Evolutionary conservation across 2,113 vertebrate genomes (phyloP).

Genomic region (Mystacornis crossleyi): DNA sequence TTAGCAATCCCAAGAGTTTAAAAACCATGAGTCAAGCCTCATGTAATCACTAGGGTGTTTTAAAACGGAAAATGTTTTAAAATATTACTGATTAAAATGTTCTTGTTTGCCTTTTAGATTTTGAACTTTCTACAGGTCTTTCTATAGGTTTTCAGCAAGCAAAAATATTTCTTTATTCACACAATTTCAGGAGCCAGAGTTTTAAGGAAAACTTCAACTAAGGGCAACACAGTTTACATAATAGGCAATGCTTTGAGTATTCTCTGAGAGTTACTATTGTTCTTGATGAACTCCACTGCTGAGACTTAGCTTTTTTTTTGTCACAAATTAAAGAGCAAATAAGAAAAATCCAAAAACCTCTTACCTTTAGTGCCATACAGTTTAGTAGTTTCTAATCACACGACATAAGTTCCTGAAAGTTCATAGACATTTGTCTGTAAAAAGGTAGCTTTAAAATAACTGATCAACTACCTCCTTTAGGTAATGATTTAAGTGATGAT

Average conservation of each 20-base stretch:
- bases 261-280: neutral
- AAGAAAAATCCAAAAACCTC: neutral
- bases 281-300: neutral
- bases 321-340: neutral
- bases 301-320: neutral
- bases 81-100: neutral
- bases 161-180: neutral
- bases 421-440: neutral
- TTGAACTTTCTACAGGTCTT: neutral
- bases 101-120: neutral
- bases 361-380: neutral
- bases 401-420: neutral
- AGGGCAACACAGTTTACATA: neutral
- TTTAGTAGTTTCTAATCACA: neutral
- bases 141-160: neutral
- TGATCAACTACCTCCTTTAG: neutral
- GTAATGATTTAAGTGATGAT: neutral
- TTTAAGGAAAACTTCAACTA: neutral
- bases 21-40: neutral
- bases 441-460: neutral
- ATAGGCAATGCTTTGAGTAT: neutral
- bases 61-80: neutral
- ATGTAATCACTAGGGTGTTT: neutral
- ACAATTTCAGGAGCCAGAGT: neutral
- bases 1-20: neutral